Evolutionary conservation across 2,888 invertebrate genomes (phyloP).

Genomic region (Leptopilina drosophilae): DNA sequence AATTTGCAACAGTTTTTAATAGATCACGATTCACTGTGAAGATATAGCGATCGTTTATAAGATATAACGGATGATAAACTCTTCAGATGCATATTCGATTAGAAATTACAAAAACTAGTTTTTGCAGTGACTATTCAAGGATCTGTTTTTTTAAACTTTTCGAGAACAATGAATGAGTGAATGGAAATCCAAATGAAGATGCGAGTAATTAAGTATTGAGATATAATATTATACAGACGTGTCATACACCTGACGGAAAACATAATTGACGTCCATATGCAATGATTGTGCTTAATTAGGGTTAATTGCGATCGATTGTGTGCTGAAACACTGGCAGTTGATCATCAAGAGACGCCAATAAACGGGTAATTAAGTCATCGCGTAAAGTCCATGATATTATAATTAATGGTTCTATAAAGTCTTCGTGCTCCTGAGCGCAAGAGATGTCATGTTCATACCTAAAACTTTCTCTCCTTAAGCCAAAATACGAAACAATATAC

Average conservation of each 20-base stretch:
- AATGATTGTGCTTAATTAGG: conserved; percentile 71
- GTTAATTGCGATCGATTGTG: conserved; percentile 73
- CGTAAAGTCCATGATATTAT: conserved; percentile 52
- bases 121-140: too few relatives aligned
- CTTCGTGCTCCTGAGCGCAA: conserved; percentile 43
- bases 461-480: conserved; percentile 26
- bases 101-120: too few relatives aligned
- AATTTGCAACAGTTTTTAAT: too few relatives aligned
- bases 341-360: conserved; percentile 65
- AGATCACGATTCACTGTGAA: too few relatives aligned
- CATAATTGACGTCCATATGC: conserved; percentile 69
- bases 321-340: conserved; percentile 58
- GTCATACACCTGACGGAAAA: conserved; percentile 42
- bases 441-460: background rate
- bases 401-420: conserved; percentile 50
- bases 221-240: conserved; percentile 20
- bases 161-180: too few relatives aligned
- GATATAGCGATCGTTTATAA: too few relatives aligned
- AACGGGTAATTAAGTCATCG: conserved; percentile 57
- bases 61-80: too few relatives aligned
- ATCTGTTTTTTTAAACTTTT: too few relatives aligned
- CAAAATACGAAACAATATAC: too few relatives aligned
- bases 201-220: conserved; percentile 51
- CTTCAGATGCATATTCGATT: too few relatives aligned
- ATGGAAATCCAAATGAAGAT: conserved; percentile 16